Percentiles rank a stretch among this genome's conserved stretches.
These are phyloP conservation scores for Syrrhaptes paradoxus DNA, from an alignment of 2,113 vertebrate genomes.

Conservation along the genomic window DNA sequence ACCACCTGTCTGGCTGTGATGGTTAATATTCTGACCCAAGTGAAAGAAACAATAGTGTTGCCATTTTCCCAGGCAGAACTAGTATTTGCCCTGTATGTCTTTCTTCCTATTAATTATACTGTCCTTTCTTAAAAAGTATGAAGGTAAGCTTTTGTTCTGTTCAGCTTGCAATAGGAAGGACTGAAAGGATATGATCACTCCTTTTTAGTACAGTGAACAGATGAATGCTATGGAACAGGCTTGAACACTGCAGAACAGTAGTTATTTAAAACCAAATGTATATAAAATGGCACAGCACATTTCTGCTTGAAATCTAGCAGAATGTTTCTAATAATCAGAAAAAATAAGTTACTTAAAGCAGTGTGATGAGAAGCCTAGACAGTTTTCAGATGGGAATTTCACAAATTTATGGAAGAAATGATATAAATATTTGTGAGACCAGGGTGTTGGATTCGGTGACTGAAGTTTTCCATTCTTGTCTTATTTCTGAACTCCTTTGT, in stretches of 20 bases:
- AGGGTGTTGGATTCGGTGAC: neutral
- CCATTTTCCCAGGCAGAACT: neutral
- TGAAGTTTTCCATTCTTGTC: neutral
- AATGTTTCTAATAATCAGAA: neutral
- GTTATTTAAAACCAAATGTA: neutral
- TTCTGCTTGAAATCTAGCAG: neutral
- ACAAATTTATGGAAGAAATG: neutral
- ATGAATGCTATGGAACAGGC: neutral
- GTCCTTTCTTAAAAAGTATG: neutral
- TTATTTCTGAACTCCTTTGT: neutral
- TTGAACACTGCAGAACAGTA: neutral
- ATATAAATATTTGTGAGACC: neutral
- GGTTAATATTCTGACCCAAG: neutral
- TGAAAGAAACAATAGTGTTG: neutral
- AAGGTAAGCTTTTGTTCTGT: neutral
- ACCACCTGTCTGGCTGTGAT: neutral
- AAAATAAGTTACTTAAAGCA: neutral
- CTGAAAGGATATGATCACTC: neutral
- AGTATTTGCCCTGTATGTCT: neutral
- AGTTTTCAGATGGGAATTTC: neutral
- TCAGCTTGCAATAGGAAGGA: neutral
- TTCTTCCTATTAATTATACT: neutral
- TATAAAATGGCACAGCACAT: neutral
- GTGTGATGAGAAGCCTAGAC: neutral
- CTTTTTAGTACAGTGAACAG: neutral